Base-by-base conservation (phyloP, 2,797 vertebrate genomes). In the Pangasius krempfi region DNA sequence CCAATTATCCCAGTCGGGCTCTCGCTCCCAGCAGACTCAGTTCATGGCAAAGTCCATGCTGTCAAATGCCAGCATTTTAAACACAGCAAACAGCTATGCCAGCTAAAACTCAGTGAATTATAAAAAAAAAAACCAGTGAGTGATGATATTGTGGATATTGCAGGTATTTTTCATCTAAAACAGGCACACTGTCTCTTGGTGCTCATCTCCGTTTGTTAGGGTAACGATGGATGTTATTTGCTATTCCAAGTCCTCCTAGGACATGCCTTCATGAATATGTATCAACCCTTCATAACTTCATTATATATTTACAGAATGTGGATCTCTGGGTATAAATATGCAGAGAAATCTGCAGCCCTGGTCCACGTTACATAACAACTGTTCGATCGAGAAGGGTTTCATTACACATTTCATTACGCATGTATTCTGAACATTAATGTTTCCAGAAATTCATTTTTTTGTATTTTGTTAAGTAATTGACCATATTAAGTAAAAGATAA, bases 241-340 rank as follows among this genome's bases (percentile, higher is more conserved):
- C 80, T 85, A 86, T 64, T 52, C 80, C 66, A 52, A 76, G 75
- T 54, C 85, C 86, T 87, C 86, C 66, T 81, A 76, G 86, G 86
- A 90, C 86, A 81, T 75, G 80, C 88, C 60, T 78, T 72, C 83
- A 82, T 92, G 78, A 90, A 90, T 91, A 92, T 92, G 86, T 56
- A 90, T 92, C 86, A 72, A 76, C 27, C 87, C 44, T 62, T 87
- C 87, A 87, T 90, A 89, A 89, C 81, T 89, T 89, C 79, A 89
- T 92, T 62, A 90, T 90, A 87, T 88, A 90, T 92, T 92, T 90
- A 90, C 9, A 47, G 87, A 80, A 70, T 84, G 76, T 85, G 85
- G 84, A 86, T 90, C 79, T 72, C 72, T 87, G 83, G 80, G 66
- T 91, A 84, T 92, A 83, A 90, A 91, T 89, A 91, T 88, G 90